Conservation (phyloP, 2,113 vertebrate species). For the Myrmecophaga tridactyla region DNA sequence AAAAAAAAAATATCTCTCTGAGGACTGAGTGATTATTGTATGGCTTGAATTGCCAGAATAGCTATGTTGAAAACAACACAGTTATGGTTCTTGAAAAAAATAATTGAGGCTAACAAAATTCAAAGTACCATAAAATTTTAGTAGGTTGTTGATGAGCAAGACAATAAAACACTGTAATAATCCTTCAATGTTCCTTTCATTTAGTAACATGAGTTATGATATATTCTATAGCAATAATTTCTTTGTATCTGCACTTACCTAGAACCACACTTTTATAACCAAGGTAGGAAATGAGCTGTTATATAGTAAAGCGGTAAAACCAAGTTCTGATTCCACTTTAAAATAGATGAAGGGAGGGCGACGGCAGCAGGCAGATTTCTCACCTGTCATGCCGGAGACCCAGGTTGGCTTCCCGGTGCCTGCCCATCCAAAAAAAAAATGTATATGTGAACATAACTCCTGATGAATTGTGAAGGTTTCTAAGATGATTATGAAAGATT, state of each 20-base stretch:
- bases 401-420: too few relatives aligned
- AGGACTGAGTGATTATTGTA: neutral
- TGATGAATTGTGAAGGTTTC: neutral
- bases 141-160: constrained; percentile 57
- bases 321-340: neutral
- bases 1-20: neutral
- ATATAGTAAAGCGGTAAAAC: constrained; percentile 56
- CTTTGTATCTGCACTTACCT: constrained; percentile 10
- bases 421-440: too few relatives aligned
- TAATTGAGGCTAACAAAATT: constrained; percentile 56
- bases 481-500: neutral
- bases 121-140: constrained; percentile 59
- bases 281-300: constrained; percentile 42
- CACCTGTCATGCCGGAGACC: too few relatives aligned
- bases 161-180: constrained; percentile 3
- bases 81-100: neutral
- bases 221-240: neutral
- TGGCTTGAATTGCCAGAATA: neutral
- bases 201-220: constrained; percentile 17
- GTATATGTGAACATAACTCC: neutral
- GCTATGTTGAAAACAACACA: constrained; percentile 21
- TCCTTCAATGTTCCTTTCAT: constrained; percentile 32
- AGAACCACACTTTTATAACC: neutral
- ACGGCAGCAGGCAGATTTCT: too few relatives aligned
- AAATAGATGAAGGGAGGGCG: constrained; percentile 21